These are phyloP conservation scores for Orestias chungarensis DNA, from an alignment of 2,797 vertebrate species.

Conservation along the genomic window DNA sequence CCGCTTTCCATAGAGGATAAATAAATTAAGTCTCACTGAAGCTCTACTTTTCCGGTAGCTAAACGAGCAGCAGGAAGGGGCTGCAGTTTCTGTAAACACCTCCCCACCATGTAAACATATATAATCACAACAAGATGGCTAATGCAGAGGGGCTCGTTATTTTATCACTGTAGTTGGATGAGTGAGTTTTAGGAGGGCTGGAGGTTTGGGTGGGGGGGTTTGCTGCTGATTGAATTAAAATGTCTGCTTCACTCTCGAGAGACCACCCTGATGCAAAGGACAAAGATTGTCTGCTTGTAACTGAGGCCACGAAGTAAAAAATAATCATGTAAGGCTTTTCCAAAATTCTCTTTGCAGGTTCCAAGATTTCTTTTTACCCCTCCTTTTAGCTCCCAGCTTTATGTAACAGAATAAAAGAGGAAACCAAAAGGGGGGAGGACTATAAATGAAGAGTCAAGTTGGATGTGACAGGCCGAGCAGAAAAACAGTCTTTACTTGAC, in stretches of 20 bases:
- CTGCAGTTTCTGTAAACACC: conserved; percentile 75
- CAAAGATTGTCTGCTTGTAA: conserved; percentile 48
- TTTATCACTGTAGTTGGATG: conserved; percentile 68
- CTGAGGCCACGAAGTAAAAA: conserved; percentile 41
- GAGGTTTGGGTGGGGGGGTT: conserved; percentile 15
- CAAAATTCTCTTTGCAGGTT: conserved; percentile 45
- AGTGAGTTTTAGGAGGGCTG: conserved; percentile 56
- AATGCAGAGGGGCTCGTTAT: conserved; percentile 60
- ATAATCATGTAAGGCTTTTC: conserved; percentile 55
- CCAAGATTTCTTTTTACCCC: conserved; percentile 30
- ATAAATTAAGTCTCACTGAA: conserved; percentile 60
- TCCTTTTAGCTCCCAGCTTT: conserved; percentile 25
- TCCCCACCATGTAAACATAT: conserved; percentile 74
- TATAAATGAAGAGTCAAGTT: conserved; percentile 58
- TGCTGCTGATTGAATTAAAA: conserved; percentile 74
- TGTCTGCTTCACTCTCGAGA: conserved; percentile 59
- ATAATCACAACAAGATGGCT: conserved; percentile 81
- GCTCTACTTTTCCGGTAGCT: conserved; percentile 63
- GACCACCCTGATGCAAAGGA: conserved; percentile 69
- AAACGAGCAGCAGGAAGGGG: conserved; percentile 52
- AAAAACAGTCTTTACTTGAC: conserved; percentile 47
- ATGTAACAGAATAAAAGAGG: conserved; percentile 23
- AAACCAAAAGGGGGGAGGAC: conserved; percentile 38
- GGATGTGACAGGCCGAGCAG: conserved; percentile 54
- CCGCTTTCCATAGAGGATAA: conserved; percentile 57